Base-by-base conservation (phyloP, 1,140 invertebrate genomes). In the Andrena cerasifolii region DNA sequence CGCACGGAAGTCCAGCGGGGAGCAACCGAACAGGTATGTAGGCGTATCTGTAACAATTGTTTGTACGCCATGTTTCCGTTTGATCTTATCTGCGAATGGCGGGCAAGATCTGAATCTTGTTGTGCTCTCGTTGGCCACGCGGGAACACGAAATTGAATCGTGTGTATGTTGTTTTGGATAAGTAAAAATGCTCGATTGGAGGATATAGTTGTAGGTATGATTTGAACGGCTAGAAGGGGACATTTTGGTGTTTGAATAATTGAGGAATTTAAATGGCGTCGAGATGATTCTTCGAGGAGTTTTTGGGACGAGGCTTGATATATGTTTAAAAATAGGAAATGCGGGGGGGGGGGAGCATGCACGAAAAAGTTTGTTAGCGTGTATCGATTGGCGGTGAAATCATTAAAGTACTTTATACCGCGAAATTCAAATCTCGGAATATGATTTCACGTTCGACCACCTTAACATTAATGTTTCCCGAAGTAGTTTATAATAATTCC, bases 1-100 rank as follows among this genome's bases (percentile, higher is more conserved):
- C 18, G 51, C 40, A 12, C 62, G 72, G 72, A 74, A 54, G 61
- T 66, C n/a, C 59, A 66, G 10, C 33, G 36, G 49, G 49, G n/a
- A 54, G 18, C 31, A 54, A 24, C n/a, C 21, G 36, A 28, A 61
- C 58, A 40, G 58, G 16, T 62, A 62, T 14, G 65, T 28, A 14
- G 53, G 67, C 4, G 28, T 66, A 16, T n/a, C 7, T 16, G 18
- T 67, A 62, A 65, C 59, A 43, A 73, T 67, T 75, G 51, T 58
- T 75, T 75, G 28, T 24, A 58, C 28, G 62, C n/a, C n/a, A 47
- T 75, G 66, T 47, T 75, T 75, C 63, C 63, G 63, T 67, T 75
- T 33, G 62, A 75, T 75, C 58, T 2, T 75, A 67, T 67, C 53
- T 67, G n/a, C 40, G 43, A 75, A 56, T 58, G 40, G 10, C 26